A percentile compares a stretch with the other conserved stretches of the same genome.
phyloP scores from a whole-genome alignment of 2,888 invertebrate species.

The Bellardia bayeri region DNA sequence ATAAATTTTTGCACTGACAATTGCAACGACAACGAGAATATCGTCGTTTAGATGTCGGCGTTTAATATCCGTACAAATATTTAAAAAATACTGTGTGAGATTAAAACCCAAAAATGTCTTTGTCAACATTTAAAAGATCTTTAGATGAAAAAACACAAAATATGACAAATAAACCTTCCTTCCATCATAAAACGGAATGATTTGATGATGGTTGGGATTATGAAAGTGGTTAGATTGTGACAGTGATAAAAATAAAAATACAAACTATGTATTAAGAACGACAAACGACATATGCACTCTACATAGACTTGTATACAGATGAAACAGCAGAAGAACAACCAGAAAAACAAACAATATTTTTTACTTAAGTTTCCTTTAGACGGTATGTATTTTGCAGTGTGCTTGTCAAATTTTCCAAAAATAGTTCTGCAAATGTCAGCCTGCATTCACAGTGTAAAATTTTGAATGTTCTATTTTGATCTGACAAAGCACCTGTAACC shows the following conservation, averaged over 20 bases:
- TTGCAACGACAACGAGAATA: slow-evolving; percentile 29
- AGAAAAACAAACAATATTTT: slow-evolving; percentile 22
- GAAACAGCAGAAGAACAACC: background rate
- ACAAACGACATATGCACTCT: background rate
- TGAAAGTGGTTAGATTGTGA: slow-evolving; percentile 68
- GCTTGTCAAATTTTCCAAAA: too few relatives aligned
- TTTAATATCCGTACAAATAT: slow-evolving; percentile 80
- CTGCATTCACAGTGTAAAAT: too few relatives aligned
- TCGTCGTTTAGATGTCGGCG: slow-evolving; percentile 70
- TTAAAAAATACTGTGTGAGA: slow-evolving; percentile 76
- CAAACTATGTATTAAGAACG: background rate
- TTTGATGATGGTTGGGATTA: slow-evolving; percentile 57
- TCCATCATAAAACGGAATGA: slow-evolving; percentile 59
- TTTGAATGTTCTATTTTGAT: too few relatives aligned
- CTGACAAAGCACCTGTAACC: too few relatives aligned
- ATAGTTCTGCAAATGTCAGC: too few relatives aligned
- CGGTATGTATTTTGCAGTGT: too few relatives aligned
- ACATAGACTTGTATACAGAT: background rate
- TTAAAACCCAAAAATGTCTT: slow-evolving; percentile 72
- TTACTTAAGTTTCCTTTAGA: background rate
- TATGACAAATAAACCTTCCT: slow-evolving; percentile 41
- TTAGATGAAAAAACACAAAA: slow-evolving; percentile 14
- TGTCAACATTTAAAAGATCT: slow-evolving; percentile 58
- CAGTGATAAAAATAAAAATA: slow-evolving; percentile 64
- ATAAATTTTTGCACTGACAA: slow-evolving; percentile 24